Evolutionary conservation across 1,140 invertebrate species (phyloP), one percentile per base, ranked within the genome.

Genomic region (Condylostylus longicornis): DNA sequence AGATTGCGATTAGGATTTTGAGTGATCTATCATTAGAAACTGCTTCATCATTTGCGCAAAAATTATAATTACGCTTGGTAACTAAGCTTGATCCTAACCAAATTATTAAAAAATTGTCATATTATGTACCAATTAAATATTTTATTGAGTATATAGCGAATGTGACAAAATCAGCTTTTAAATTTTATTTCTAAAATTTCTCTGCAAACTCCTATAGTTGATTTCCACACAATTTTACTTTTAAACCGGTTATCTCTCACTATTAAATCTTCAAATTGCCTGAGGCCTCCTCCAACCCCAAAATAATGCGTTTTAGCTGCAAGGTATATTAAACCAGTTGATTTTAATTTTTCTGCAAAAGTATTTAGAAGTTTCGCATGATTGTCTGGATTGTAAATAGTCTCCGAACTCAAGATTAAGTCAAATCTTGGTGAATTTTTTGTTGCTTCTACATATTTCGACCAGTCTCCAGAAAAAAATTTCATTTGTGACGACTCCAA

Each of bases 221-320:
- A 67, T 60, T 63, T 68, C 74, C 75, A 78, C 13, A 71, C 63
- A 15, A 66, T 57, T 56, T 71, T 53, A 38, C 53, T 53, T 4
- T 62, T 42, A 46, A 83, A 76, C 27, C 49, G 35, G 14, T 54
- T 56, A 43, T 70, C 67, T 21, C 66, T 61, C 32, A 65, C 51
- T 10, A 86, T 43, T 38, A 70, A 47, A 30, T 69, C 51, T 61
- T 79, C 69, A 69, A 88, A 88, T 49, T 80, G 67, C 45, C 69
- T 63, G 33, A 74, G 69, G 3, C 81, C 75, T 41, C 88, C 87
- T 23, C 87, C 88, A 30, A 90, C 82, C 41, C 87, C 88, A 70
- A 91, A 91, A 62, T 93, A 93, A 63, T 79, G 75, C 7, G 69
- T 74, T 68, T 93, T 93, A 1, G 78, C 85, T 40, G 84, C 85